Evolutionary conservation across 2,888 invertebrate genomes (phyloP).

Genomic region (Hylaea fasciaria): DNA sequence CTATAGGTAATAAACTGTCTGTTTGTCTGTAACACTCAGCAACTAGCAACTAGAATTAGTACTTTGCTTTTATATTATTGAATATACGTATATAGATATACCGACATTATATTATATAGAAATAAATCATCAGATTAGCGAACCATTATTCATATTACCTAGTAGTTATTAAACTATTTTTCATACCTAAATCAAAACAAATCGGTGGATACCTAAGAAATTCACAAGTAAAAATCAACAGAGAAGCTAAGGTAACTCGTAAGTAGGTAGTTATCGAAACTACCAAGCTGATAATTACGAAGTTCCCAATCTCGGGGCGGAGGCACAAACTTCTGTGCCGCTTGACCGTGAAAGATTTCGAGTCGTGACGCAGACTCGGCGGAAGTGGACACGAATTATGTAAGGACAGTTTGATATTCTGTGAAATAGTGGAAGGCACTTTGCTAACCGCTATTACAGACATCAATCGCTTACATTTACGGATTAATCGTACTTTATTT

Average conservation of each 20-base stretch:
- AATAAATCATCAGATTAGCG: no score
- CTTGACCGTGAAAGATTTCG: constrained; percentile 35
- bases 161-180: no score
- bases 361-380: constrained; percentile 7
- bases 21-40: no score
- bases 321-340: constrained; percentile 24
- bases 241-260: constrained; percentile 15
- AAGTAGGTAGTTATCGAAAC: constrained; percentile 30
- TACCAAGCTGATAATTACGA: constrained; percentile 39
- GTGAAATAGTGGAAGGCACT: not conserved
- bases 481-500: not conserved
- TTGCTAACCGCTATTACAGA: no score
- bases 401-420: constrained; percentile 5
- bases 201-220: no score
- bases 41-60: no score
- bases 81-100: no score
- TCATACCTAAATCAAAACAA: no score
- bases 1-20: no score
- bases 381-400: constrained; percentile 8
- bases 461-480: not conserved
- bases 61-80: no score
- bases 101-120: no score
- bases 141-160: no score
- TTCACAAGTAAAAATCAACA: constrained; percentile 2
- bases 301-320: constrained; percentile 28